Evolutionary conservation across 2,888 invertebrate genomes (phyloP), one percentile per base, ranked within the genome.

Genomic region (Hololepta plana): DNA sequence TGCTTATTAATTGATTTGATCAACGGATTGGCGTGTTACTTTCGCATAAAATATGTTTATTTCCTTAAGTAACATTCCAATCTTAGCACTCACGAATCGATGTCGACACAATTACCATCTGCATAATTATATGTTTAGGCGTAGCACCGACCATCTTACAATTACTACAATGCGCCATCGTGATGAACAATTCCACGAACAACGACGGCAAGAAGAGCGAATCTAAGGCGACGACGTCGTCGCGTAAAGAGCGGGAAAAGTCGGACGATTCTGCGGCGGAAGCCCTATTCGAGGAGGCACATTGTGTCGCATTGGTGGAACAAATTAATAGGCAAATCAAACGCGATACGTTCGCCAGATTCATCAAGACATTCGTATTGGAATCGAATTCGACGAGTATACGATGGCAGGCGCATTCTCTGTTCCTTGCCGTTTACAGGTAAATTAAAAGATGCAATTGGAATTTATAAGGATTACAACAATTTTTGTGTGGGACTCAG

Each of bases 331-430:
- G 67, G 33, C 67, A 67, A 47, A 67, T 76, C 3, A 6, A 10
- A 7, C 8, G 58, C 68, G 0, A 68, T 3, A 62, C 74, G 27
- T 52, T 82, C 28, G 64, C 64, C 15, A 60, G 69, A 49, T 93
- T 93, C 42, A 70, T 95, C 10, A 74, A 82, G 38, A 81, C 84
- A 1, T 95, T 93, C 59, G 64, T 93, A 22, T 57, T 95, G 32
- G 91, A 93, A 53, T 91, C 90, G 1, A 93, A 93, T 49, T 77
- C 82, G 5, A 85, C 88, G 0, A 73, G 80, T 12, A 77, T 91
- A 7, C 73, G 96, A 31, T 93, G 93, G 93, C 91, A 93, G 54
- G 88, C 90, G 0, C 95, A 96, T 51, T 77, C 81, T 1, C 57
- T 90, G 2, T 60, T 87, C 15, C 62, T 80, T 13, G 77, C 85